Base-by-base conservation (phyloP, 2,797 vertebrate genomes). In the Girardinus metallicus region DNA sequence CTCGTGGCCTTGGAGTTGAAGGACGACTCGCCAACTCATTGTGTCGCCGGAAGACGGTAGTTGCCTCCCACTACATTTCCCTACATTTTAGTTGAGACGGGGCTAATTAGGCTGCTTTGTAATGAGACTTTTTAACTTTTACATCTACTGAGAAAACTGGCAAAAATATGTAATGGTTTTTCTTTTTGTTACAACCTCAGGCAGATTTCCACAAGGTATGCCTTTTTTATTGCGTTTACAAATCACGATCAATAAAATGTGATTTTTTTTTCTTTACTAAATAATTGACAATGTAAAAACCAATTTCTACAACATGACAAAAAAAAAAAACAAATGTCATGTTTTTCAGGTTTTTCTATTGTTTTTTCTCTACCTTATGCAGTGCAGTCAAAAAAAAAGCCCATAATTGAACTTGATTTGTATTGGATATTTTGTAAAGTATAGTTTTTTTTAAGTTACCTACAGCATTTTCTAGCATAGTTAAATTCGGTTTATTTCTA, bases 1-100 rank as follows among this genome's bases (percentile, higher is more conserved):
- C 53, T 29, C 1, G 1, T 39, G 51, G 73, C 44, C 76, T 51
- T 53, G 71, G 41, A 72, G 76, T 83, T 86, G 80, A 83, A 89
- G 80, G 80, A 87, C 73, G 13, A 47, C 34, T 44, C 31, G 41
- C 68, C n/a, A 60, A 36, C 49, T 55, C 44, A 23, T 81, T 76
- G 43, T 82, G 78, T 81, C 73, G 83, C 74, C 77, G 49, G 60
- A 81, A 75, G 41, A 81, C 55, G 41, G 36, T 66, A 10, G 57
- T 46, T 72, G 41, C 46, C n/a, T 70, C 68, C 60, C 5, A 76
- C 23, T 31, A 15, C 18, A 47, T 71, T 82, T 75, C 13, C 39
- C 46, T 49, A 34, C n/a, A n/a, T n/a, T n/a, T 55, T 71, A 74
- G 8, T 74, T 26, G 77, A 12, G 51, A 46, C 21, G 55, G 41